These are phyloP conservation scores for Cabera pusaria DNA, from an alignment of 2,888 invertebrate species.

Conservation along the genomic window DNA sequence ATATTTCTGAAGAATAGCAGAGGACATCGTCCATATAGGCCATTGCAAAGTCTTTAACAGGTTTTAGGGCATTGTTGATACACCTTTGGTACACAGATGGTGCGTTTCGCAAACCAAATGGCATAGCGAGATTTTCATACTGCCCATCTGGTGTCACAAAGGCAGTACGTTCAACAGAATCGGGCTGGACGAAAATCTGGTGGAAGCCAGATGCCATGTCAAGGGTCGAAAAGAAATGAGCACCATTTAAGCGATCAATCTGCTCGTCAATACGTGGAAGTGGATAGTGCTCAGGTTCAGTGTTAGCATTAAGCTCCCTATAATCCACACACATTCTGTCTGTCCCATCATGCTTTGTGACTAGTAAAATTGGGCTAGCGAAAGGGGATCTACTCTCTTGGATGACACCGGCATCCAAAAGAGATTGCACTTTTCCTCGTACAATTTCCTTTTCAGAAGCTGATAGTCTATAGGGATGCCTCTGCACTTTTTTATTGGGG, in stretches of 20 bases:
- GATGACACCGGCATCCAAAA: constrained; percentile 2
- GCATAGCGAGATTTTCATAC: constrained; percentile 32
- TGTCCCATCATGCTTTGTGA: constrained; percentile 1
- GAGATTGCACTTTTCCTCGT: background rate
- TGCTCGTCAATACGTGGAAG: constrained; percentile 6
- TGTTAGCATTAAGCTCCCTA: constrained; percentile 7
- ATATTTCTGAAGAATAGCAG: too few relatives aligned
- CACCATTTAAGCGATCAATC: constrained; percentile 11
- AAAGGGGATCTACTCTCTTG: constrained; percentile 2
- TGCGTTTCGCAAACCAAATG: constrained; percentile 33
- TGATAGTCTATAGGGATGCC: background rate
- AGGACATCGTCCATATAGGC: constrained; percentile 33
- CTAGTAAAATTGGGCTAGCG: constrained; percentile 5
- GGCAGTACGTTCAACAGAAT: constrained; percentile 25
- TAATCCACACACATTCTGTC: constrained; percentile 7
- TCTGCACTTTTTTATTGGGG: background rate
- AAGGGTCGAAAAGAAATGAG: constrained; percentile 28
- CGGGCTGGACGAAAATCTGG: constrained; percentile 31
- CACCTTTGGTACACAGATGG: constrained; percentile 28
- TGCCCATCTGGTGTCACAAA: too few relatives aligned
- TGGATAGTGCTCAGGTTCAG: constrained; percentile 12
- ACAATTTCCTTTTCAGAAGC: too few relatives aligned
- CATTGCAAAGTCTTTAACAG: constrained; percentile 19
- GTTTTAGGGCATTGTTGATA: constrained; percentile 25
- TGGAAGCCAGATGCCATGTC: constrained; percentile 38